A percentile compares a stretch with the other conserved stretches of the same genome.
Evolutionary conservation across 2,888 invertebrate species (phyloP).

Genomic region (Pristionchus exspectatus): DNA sequence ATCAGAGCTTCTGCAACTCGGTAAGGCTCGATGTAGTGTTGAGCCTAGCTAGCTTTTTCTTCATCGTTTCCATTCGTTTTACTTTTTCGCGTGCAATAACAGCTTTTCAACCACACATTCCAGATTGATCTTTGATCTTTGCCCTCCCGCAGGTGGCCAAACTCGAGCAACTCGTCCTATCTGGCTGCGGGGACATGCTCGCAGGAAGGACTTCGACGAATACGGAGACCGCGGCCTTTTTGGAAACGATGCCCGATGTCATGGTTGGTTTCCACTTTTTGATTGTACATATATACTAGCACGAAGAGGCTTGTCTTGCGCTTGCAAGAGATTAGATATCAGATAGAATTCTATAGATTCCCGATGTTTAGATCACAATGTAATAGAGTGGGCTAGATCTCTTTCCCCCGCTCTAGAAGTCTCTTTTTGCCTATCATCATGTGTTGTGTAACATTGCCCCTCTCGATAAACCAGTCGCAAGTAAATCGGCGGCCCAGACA

Average conservation of each 20-base stretch:
- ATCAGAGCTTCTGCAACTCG: conserved; percentile 58
- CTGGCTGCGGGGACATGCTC: conserved; percentile 88
- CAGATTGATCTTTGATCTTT: not conserved
- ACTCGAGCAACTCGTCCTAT: conserved; percentile 76
- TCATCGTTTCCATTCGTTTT: not conserved
- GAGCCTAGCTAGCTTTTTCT: not conserved
- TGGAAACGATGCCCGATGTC: conserved; percentile 69
- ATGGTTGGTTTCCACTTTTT: conserved; percentile 64
- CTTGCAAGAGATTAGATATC: too few relatives aligned
- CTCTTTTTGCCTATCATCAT: too few relatives aligned
- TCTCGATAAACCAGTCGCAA: too few relatives aligned
- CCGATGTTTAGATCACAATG: too few relatives aligned
- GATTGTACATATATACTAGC: too few relatives aligned
- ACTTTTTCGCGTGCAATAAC: not conserved
- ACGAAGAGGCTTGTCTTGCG: too few relatives aligned
- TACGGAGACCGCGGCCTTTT: conserved; percentile 73
- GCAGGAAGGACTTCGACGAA: conserved; percentile 82
- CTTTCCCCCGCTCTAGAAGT: too few relatives aligned
- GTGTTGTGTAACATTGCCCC: too few relatives aligned
- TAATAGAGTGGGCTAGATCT: too few relatives aligned
- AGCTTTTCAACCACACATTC: not conserved
- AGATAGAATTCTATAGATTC: too few relatives aligned
- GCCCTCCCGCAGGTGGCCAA: conserved; percentile 70
- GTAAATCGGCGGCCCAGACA: too few relatives aligned
- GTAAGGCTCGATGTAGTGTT: conserved; percentile 10